Conservation (phyloP, 2,113 vertebrate species). For the Rhabdornis inornatus region DNA sequence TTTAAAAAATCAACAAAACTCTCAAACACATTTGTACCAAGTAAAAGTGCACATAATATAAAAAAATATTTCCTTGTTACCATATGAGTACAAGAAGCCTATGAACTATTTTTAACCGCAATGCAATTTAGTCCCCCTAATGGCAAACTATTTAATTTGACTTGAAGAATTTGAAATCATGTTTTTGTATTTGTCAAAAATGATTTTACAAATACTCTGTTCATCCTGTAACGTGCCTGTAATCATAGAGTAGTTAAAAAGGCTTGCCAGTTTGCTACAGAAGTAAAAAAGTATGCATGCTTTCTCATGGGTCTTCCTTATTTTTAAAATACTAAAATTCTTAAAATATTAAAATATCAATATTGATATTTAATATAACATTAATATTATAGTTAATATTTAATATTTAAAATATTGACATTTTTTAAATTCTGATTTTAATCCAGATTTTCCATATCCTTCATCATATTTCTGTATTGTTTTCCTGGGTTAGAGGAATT, state of each 20-base stretch:
- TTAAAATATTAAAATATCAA: too few species aligned
- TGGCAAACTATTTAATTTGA: background rate
- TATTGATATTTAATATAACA: too few species aligned
- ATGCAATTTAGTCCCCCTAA: background rate
- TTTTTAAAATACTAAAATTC: too few species aligned
- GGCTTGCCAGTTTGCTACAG: background rate
- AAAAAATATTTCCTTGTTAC: background rate
- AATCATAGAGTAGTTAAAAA: background rate
- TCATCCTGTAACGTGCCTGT: background rate
- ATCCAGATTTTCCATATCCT: background rate
- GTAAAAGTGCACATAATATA: background rate
- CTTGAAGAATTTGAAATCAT: background rate
- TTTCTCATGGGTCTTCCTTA: background rate
- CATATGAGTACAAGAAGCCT: background rate
- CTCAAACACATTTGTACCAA: background rate
- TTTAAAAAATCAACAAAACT: background rate
- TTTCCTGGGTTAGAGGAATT: background rate
- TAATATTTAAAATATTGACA: too few species aligned
- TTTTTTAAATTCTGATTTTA: background rate
- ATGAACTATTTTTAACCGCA: background rate
- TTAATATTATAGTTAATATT: too few species aligned
- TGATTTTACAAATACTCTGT: background rate
- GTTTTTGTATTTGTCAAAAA: background rate
- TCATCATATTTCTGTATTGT: background rate
- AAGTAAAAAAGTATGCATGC: background rate